These are phyloP conservation scores for Trichosurus vulpecula DNA, from an alignment of 2,797 vertebrate genomes.

Conservation along the genomic window DNA sequence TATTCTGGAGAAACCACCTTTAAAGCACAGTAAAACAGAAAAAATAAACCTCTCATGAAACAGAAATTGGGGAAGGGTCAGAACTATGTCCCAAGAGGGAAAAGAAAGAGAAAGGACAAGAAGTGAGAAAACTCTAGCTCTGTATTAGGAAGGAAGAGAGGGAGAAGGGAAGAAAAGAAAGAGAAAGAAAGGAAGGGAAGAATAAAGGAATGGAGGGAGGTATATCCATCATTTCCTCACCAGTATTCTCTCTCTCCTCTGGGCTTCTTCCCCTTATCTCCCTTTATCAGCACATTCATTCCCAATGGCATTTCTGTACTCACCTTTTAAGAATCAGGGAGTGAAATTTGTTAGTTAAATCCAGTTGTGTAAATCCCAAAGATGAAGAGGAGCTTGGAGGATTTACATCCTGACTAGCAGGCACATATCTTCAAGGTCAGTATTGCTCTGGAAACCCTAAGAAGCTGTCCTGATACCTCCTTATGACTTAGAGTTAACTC, in stretches of 20 bases:
- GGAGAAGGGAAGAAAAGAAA: neutral
- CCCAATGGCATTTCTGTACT: neutral
- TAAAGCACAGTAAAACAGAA: neutral
- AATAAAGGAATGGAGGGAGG: neutral
- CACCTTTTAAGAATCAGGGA: neutral
- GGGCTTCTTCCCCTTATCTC: neutral
- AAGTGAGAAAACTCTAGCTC: neutral
- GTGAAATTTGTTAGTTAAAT: neutral
- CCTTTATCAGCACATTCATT: neutral
- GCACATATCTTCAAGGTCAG: neutral
- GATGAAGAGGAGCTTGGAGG: neutral
- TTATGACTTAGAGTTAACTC: neutral
- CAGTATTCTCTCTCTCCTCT: neutral
- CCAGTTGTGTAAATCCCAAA: neutral
- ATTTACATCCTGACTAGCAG: neutral
- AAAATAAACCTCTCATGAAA: neutral
- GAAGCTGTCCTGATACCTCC: neutral
- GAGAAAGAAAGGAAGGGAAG: too few relatives aligned
- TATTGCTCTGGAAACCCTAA: neutral
- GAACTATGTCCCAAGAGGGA: neutral
- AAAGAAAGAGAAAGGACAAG: neutral
- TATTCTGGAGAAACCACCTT: neutral
- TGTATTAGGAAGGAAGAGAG: neutral
- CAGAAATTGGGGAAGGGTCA: neutral
- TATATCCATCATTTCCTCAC: neutral